A percentile compares a stretch with the other conserved stretches of the same genome.
phyloP scores from a whole-genome alignment of 2,888 invertebrate genomes.

The Latheticus oryzae region DNA sequence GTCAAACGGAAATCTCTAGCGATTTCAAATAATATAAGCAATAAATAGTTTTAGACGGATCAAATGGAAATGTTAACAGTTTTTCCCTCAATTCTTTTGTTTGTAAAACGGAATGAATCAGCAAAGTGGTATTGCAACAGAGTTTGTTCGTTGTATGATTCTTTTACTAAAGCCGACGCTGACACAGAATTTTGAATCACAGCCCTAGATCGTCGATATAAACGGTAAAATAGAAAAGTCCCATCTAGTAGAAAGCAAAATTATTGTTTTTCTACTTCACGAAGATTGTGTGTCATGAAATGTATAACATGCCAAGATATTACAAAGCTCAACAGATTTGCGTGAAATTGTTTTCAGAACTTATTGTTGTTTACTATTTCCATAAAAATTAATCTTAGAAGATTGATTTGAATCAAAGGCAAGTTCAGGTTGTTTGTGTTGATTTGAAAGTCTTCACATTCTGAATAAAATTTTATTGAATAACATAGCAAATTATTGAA shows the following conservation, averaged over 20 bases:
- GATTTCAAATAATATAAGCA: conserved; percentile 1
- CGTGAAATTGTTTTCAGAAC: no score
- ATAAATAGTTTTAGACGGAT: conserved; percentile 4
- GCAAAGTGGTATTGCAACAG: conserved; percentile 10
- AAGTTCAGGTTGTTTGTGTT: no score
- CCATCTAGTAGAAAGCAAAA: conserved; percentile 24
- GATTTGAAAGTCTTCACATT: no score
- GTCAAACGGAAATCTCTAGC: conserved; percentile 12
- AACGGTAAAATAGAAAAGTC: conserved; percentile 18
- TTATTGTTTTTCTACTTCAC: conserved; percentile 23
- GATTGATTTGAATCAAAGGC: no score
- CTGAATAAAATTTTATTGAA: neutral
- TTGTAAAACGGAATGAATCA: conserved; percentile 15
- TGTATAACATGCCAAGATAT: no score
- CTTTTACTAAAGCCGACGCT: conserved; percentile 10
- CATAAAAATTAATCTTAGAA: no score
- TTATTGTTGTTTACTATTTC: no score
- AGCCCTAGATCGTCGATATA: conserved; percentile 6
- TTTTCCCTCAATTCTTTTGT: conserved; percentile 9
- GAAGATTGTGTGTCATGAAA: no score
- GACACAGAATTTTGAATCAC: conserved; percentile 19
- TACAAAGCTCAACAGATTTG: no score
- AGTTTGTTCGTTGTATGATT: neutral
- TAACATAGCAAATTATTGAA: no score
- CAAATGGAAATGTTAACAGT: conserved; percentile 1